Percentiles rank a stretch among this genome's conserved stretches.
phyloP scores from a whole-genome alignment of 2,113 vertebrate genomes.

The Dipodomys ordii region DNA sequence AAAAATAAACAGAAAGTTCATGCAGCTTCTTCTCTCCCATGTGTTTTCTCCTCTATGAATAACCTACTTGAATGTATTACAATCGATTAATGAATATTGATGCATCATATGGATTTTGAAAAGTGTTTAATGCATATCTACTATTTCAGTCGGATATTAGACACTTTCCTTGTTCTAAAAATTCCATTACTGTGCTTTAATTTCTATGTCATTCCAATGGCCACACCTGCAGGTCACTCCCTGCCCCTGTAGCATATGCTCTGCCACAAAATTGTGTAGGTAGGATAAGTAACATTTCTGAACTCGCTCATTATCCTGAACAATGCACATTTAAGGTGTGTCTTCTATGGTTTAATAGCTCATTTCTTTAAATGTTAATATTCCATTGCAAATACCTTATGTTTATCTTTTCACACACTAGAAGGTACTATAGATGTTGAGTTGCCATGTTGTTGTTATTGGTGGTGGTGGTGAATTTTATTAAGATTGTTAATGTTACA shows the following conservation, averaged over 20 bases:
- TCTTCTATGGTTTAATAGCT: neutral
- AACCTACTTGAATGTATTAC: neutral
- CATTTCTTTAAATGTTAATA: constrained; percentile 1
- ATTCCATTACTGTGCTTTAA: neutral
- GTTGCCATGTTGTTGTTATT: neutral
- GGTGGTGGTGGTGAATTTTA: neutral
- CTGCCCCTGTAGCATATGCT: neutral
- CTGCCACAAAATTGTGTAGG: neutral
- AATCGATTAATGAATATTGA: neutral
- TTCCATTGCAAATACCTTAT: neutral
- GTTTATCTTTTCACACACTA: neutral
- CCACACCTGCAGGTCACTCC: neutral
- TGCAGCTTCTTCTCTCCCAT: neutral
- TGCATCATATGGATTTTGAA: neutral
- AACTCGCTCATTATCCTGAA: neutral
- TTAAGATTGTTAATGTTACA: neutral
- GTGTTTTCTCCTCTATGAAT: neutral
- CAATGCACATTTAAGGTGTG: neutral
- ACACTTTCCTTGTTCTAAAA: neutral
- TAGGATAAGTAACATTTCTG: neutral
- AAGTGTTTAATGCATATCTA: neutral
- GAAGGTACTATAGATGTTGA: neutral
- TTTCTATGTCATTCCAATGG: rapidly evolving
- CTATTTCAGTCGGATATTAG: too few species aligned
- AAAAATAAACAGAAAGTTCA: neutral